Evolutionary conservation across 2,113 vertebrate species (phyloP), one percentile per base, ranked within the genome.

Genomic region (Anoura caudifer): DNA sequence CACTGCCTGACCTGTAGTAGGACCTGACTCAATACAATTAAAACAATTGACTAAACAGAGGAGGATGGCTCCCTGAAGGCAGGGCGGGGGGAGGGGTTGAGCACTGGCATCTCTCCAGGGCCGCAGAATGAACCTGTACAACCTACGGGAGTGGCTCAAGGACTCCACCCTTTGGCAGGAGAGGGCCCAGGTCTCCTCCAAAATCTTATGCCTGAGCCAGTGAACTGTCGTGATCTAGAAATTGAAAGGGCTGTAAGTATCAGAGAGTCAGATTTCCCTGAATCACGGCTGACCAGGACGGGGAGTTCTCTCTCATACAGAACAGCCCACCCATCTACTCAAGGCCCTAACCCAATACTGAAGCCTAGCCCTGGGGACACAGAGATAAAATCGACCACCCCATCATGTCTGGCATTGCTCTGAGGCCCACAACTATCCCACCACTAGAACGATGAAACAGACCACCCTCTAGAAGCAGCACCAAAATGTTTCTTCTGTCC

Each of bases 401-500:
- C 22, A 12, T 50, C 16, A 24, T 73, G 61, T 38, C 61, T 31
- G 41, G 43, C 33, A 54, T 15, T 41, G 67, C 14, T 63, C 70
- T 73, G 24, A 91, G 63, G 90, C 11, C 12, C 47, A 45, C 10
- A 4, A 16, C 15, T 41, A 14, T 4, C 31, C 41, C 19, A 5
- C 61, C 50, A 2, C 11, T 20, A 20, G 36, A 70, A 4, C 0
- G 0, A 70, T 7, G 12, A 54, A n/a, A 52, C 4, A 4, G 31
- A 47, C 22, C 41, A 20, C 17, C 43, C 86, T 45, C 65, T 38
- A 45, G 76, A 72, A 79, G 70, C 61, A 28, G 59, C 3, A 17
- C 28, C 28, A 12, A 52, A 5, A 7, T 59, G 41, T 17, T 82
- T 67, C 45, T 59, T 88, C 33, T 17, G 6, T 81, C 72, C 31